A percentile compares a stretch with the other conserved stretches of the same genome.
phyloP scores from a whole-genome alignment of 2,113 vertebrate species.

The Gasterosteus nipponicus region DNA sequence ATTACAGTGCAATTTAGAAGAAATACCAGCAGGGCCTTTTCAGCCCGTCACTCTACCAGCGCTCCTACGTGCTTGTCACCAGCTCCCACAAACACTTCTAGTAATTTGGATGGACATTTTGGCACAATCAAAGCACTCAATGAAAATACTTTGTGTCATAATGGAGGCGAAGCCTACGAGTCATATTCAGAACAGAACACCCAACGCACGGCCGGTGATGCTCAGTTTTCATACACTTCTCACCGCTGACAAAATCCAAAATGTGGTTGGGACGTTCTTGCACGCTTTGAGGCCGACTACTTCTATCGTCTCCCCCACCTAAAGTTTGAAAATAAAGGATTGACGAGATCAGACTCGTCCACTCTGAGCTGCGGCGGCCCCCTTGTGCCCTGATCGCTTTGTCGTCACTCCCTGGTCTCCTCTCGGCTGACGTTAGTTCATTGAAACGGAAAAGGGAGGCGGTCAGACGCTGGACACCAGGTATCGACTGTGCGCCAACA shows the following conservation, averaged over 20 bases:
- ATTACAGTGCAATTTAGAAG: constrained; percentile 78
- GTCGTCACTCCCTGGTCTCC: neutral
- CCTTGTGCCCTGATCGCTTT: no score
- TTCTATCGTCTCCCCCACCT: no score
- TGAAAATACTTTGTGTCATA: constrained; percentile 31
- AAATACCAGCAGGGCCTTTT: constrained; percentile 58
- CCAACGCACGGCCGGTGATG: neutral
- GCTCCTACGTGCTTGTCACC: constrained; percentile 9
- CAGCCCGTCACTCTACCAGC: constrained; percentile 24
- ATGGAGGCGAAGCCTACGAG: neutral
- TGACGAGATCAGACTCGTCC: no score
- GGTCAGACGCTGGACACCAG: neutral
- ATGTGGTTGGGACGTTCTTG: no score
- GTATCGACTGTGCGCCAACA: neutral
- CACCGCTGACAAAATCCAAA: no score
- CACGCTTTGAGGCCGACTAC: no score
- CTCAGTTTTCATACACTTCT: neutral
- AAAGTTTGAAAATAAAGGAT: no score
- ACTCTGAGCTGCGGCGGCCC: no score
- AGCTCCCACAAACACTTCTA: constrained; percentile 47
- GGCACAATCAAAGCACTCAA: constrained; percentile 65
- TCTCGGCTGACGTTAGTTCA: neutral
- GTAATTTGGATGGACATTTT: constrained; percentile 58
- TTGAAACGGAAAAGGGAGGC: neutral
- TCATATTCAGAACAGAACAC: neutral